Conservation (phyloP, 2,113 vertebrate genomes). For the Diglossa brunneiventris region DNA sequence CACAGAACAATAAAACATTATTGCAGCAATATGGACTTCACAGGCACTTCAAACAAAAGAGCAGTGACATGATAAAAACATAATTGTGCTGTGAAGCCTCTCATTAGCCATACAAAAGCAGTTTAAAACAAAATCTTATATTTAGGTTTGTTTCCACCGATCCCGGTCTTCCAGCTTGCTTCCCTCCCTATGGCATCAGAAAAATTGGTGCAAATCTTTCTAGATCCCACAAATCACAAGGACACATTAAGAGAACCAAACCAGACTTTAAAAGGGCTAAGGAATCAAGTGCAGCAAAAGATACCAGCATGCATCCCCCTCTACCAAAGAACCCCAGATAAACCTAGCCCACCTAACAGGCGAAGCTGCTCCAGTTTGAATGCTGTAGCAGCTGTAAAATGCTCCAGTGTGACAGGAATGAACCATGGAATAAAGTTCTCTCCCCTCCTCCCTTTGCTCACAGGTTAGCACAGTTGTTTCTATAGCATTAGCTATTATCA, state of each 20-base stretch:
- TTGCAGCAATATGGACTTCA: conserved; percentile 70
- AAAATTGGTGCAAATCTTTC: conserved; percentile 27
- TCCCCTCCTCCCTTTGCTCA: background rate
- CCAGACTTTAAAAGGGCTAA: background rate
- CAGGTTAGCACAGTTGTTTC: background rate
- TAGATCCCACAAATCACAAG: conserved; percentile 36
- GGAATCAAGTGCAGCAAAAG: background rate
- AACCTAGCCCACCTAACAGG: background rate
- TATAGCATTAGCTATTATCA: background rate
- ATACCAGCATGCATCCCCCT: background rate
- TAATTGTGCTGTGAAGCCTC: conserved; percentile 47
- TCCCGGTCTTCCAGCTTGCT: background rate
- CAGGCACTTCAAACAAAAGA: conserved; percentile 69
- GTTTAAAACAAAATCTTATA: background rate
- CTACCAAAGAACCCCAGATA: background rate
- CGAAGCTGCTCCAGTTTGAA: background rate
- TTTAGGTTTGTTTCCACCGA: background rate
- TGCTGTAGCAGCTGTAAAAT: background rate
- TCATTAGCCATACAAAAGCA: conserved; percentile 39
- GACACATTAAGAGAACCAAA: conserved; percentile 25
- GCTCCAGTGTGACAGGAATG: background rate
- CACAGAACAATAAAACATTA: conserved; percentile 72
- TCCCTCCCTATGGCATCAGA: background rate
- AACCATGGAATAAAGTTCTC: background rate
- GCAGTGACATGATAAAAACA: conserved; percentile 44